Conservation (phyloP, 2,113 vertebrate genomes). For the Machaerirhynchus nigripectus region DNA sequence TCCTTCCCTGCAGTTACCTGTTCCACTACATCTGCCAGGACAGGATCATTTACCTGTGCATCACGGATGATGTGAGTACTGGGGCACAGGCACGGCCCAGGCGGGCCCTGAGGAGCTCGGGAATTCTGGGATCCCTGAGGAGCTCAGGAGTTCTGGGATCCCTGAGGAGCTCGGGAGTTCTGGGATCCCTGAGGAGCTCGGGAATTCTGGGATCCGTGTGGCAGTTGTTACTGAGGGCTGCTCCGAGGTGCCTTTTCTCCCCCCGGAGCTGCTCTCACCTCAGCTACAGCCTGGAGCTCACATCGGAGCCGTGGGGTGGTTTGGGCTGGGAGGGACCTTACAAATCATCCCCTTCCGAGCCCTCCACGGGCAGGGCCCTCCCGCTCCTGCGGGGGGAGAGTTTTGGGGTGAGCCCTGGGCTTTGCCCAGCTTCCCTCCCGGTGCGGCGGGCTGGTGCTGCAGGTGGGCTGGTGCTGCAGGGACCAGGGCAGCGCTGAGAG, state of each 20-base stretch:
- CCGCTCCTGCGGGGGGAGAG: no score
- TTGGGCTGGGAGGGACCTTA: background rate
- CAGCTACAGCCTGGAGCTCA: background rate
- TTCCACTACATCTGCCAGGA: constrained; percentile 99
- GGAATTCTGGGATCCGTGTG: background rate
- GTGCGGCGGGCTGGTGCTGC: background rate
- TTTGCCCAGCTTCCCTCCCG: background rate
- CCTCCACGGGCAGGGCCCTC: background rate
- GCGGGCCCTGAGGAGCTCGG: background rate
- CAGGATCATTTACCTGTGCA: constrained; percentile 96
- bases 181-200: background rate
- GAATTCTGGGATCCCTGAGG: background rate
- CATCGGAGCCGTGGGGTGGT: fast-evolving
- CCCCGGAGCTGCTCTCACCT: background rate
- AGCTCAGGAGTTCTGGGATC: background rate
- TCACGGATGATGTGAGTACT: constrained; percentile 96
- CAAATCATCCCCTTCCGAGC: background rate
- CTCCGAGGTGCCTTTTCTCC: background rate
- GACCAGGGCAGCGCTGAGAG: no score
- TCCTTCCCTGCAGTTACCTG: constrained; percentile 82
- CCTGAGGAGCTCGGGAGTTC: background rate
- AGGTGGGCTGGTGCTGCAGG: no score
- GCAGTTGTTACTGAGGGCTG: background rate
- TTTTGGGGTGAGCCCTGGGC: background rate
- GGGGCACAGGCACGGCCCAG: background rate